Conservation (phyloP, 2,797 vertebrate genomes). For the Hemibagrus guttatus region DNA sequence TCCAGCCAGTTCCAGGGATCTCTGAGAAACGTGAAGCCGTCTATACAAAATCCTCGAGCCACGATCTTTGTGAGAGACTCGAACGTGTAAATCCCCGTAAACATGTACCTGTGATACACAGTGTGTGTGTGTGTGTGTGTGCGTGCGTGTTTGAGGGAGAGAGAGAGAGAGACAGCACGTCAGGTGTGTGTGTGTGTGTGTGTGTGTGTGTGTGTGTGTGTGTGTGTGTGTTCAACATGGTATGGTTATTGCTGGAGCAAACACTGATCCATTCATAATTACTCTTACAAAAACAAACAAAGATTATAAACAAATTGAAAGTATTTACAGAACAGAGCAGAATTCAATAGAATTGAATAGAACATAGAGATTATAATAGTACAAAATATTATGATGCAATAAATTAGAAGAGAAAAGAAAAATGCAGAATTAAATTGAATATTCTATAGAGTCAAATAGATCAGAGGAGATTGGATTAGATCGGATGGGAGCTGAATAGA, state of each 20-base stretch:
- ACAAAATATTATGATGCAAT: neutral
- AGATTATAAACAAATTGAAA: no score
- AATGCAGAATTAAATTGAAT: no score
- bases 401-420: neutral
- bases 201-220: neutral
- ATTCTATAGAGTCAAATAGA: no score
- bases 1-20: constrained; percentile 99
- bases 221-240: neutral
- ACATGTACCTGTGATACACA: constrained; percentile 84
- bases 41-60: constrained; percentile 95
- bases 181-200: neutral
- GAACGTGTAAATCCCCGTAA: constrained; percentile 99
- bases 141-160: neutral
- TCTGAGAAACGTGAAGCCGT: constrained; percentile 93
- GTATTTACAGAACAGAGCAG: neutral
- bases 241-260: no score
- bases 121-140: no score
- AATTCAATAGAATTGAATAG: neutral
- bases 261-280: no score
- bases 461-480: neutral
- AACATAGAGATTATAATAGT: neutral
- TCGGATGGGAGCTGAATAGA: neutral
- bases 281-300: no score
- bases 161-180: neutral
- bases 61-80: constrained; percentile 98